Evolutionary conservation across 2,797 vertebrate species (phyloP), one percentile per base, ranked within the genome.

Genomic region (Erithacus rubecula): DNA sequence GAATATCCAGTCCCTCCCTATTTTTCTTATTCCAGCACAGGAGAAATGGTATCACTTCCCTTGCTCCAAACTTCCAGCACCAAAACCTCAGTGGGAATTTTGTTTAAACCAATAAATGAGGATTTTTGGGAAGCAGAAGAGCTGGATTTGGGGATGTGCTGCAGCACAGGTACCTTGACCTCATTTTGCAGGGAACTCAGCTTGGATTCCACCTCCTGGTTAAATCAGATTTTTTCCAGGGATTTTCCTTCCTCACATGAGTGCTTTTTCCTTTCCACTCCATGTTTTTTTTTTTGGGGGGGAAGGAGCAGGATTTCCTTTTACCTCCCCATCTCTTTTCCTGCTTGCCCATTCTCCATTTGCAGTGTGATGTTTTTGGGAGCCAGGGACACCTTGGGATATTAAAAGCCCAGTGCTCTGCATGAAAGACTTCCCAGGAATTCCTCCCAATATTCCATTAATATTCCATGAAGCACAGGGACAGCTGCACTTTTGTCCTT

Each of bases 71-170:
- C 14, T 47, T 21, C 8, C 18, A 26, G 9, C 59, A 56, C 51
- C 69, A 62, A 24, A 46, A 26, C 43, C 21, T 13, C 7, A 0
- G n/a, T 18, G 43, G 14, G 36, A 19, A 32, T 1, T 11, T 16
- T 16, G 17, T 8, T 0, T 17, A 2, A 47, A 22, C 0, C 55
- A 22, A 65, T 17, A 29, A 24, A 14, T 1, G 6, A 16, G 26
- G 41, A 22, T 81, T 59, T 59, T 44, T 6, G 71, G 70, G 16
- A n/a, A 30, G 36, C 8, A 12, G 80, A 18, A 32, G 30, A 32
- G 55, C 59, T 41, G 82, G 20, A 11, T 24, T 12, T 58, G 37
- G 26, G 44, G 9, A 15, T 15, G 71, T 34, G 53, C 62, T 5
- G 39, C 49, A 37, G 44, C 67, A 37, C 44, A 47, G 49, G 12